Evolutionary conservation across 2,113 vertebrate genomes (phyloP).

Genomic region (Balaenoptera acutorostrata): DNA sequence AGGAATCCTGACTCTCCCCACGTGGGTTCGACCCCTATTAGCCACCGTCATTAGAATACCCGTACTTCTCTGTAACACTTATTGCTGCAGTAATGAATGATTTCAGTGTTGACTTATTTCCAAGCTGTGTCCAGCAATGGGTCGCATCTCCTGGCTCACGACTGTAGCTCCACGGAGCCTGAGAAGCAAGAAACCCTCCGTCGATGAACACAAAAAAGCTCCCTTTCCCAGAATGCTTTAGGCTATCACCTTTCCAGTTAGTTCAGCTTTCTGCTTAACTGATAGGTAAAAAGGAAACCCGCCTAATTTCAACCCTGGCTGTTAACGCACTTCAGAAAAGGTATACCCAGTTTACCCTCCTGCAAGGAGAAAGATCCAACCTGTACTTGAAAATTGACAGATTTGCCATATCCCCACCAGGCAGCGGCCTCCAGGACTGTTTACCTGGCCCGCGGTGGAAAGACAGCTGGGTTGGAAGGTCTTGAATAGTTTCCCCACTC

Average conservation of each 20-base stretch:
- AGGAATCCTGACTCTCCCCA: background rate
- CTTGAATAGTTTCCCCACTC: background rate
- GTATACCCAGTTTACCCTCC: background rate
- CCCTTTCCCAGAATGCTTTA: background rate
- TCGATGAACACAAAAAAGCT: background rate
- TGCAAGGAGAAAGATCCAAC: background rate
- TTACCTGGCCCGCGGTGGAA: rapidly evolving
- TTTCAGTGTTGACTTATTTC: background rate
- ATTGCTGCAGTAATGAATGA: rapidly evolving
- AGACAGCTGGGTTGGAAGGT: background rate
- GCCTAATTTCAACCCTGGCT: background rate
- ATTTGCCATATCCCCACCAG: background rate
- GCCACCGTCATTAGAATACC: background rate
- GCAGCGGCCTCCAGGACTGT: background rate
- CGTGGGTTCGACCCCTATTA: rapidly evolving
- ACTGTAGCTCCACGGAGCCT: background rate
- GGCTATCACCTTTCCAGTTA: rapidly evolving
- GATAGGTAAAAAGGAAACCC: background rate
- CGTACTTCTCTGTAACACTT: background rate
- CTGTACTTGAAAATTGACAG: background rate
- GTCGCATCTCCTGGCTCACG: background rate
- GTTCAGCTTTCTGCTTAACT: background rate
- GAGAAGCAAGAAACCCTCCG: background rate
- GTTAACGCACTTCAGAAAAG: background rate
- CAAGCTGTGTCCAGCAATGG: background rate